Base-by-base conservation (phyloP, 2,888 invertebrate genomes). In the Drosophila putrida region DNA sequence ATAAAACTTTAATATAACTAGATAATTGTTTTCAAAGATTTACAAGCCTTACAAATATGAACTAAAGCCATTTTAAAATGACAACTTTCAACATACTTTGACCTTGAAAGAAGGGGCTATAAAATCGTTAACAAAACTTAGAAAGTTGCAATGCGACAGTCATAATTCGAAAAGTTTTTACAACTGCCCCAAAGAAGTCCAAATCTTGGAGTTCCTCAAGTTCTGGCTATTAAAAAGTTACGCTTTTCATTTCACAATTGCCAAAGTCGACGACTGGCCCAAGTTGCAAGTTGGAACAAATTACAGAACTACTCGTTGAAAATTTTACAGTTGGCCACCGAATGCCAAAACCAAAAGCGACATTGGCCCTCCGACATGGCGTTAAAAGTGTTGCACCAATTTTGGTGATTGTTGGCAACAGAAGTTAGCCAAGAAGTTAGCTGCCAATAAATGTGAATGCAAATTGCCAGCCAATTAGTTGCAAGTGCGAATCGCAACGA, bases 211-310 rank as follows among this genome's bases (percentile, higher is more conserved):
- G 69, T 75, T 73, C 41, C 57, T 55, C 61, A 73, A 87, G 76
- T 71, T 76, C 46, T 78, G 73, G 77, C 88, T 86, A 89, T 89
- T 87, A 88, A 87, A 89, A 87, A 89, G 88, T 87, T 87, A 71
- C 72, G 77, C 78, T 75, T 85, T 80, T 77, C 78, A 81, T 88
- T 86, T 89, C 77, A 55, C 43, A 84, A 87, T 89, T 87, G 89
- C 71, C 65, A 31, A 43, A 43, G 54, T 54, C 35, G 41, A 33
- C 35, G 41, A 33, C 53, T n/a, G 39, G 33, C 20, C 47, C 49
- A 70, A 84, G 66, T 87, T 81, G 67, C 54, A 68, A 54, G 53
- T 35, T 74, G 47, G 58, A 74, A 80, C 72, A 83, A 84, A 84
- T 84, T 73, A 73, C 75, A 75, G 65, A 89, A 88, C 86, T 82